Evolutionary conservation across 2,113 vertebrate genomes (phyloP).

Genomic region (Porphyrio hochstetteri): DNA sequence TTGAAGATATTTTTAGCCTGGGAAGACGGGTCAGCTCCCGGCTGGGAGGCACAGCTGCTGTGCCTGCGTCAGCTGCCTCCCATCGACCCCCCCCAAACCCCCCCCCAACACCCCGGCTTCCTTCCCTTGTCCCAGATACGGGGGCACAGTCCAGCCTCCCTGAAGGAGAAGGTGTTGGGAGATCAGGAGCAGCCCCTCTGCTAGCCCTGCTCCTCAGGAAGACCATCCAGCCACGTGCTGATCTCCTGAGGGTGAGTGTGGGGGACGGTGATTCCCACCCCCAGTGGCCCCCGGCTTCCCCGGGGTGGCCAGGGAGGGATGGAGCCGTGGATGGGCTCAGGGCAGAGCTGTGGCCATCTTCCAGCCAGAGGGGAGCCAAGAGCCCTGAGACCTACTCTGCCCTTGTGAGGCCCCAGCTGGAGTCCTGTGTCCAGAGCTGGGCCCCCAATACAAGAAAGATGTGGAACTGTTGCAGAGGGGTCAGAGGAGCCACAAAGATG

Average conservation of each 20-base stretch:
- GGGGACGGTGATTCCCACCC: neutral
- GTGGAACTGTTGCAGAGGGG: too few relatives aligned
- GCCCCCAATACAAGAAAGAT: too few relatives aligned
- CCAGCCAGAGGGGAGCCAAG: too few relatives aligned
- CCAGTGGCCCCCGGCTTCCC: neutral
- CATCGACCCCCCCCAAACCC: neutral
- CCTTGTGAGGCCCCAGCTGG: too few relatives aligned
- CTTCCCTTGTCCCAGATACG: fast-evolving
- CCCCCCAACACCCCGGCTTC: fast-evolving
- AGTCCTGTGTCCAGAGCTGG: too few relatives aligned
- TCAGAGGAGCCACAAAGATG: too few relatives aligned
- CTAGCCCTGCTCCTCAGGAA: neutral
- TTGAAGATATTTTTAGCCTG: conserved; percentile 9
- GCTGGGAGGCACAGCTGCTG: neutral
- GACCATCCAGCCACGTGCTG: neutral
- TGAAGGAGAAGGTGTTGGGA: neutral
- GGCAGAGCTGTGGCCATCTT: neutral
- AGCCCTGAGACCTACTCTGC: fast-evolving
- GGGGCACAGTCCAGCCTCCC: neutral
- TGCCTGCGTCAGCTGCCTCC: neutral
- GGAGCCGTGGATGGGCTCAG: fast-evolving
- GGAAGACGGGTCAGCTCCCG: neutral
- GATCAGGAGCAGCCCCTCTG: neutral
- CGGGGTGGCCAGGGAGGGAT: neutral
- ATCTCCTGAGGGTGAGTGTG: neutral